A percentile compares a stretch with the other conserved stretches of the same genome.
These are phyloP conservation scores for Philopotamus ludificatus DNA, from an alignment of 1,140 invertebrate genomes.

Conservation along the genomic window DNA sequence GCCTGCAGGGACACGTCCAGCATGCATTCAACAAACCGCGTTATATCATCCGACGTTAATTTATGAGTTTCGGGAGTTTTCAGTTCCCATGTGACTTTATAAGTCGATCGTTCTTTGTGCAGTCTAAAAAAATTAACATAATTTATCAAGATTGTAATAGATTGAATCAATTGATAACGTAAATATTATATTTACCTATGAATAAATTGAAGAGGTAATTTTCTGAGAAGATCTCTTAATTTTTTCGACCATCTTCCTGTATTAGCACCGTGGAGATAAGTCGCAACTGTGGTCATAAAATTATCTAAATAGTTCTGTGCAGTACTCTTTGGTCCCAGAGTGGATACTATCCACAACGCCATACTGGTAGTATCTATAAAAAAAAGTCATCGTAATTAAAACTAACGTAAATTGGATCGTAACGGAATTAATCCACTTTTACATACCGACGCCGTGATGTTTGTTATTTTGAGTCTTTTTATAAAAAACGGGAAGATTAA, in stretches of 20 bases:
- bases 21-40: conserved; percentile 76
- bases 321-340: conserved; percentile 58
- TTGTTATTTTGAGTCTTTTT: conserved; percentile 49
- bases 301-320: conserved; percentile 75
- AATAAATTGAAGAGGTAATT: conserved; percentile 61
- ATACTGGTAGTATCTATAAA: conserved; percentile 58
- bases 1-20: conserved; percentile 68
- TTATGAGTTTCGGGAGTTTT: conserved; percentile 66
- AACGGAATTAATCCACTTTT: background rate
- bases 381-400: conserved; percentile 2
- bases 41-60: conserved; percentile 79
- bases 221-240: conserved; percentile 63
- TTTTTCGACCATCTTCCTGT: conserved; percentile 72
- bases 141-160: background rate
- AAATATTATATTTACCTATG: conserved; percentile 26
- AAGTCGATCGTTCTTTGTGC: conserved; percentile 50
- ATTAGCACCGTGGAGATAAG: conserved; percentile 90
- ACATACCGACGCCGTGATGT: conserved; percentile 37
- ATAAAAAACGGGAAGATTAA: conserved; percentile 78
- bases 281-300: conserved; percentile 81
- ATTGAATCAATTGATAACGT: conserved; percentile 5
- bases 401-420: background rate
- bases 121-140: conserved; percentile 44
- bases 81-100: conserved; percentile 63
- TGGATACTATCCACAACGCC: conserved; percentile 70